A percentile compares a stretch with the other conserved stretches of the same genome.
phyloP scores from a whole-genome alignment of 2,113 vertebrate species.

The Colaptes auratus region DNA sequence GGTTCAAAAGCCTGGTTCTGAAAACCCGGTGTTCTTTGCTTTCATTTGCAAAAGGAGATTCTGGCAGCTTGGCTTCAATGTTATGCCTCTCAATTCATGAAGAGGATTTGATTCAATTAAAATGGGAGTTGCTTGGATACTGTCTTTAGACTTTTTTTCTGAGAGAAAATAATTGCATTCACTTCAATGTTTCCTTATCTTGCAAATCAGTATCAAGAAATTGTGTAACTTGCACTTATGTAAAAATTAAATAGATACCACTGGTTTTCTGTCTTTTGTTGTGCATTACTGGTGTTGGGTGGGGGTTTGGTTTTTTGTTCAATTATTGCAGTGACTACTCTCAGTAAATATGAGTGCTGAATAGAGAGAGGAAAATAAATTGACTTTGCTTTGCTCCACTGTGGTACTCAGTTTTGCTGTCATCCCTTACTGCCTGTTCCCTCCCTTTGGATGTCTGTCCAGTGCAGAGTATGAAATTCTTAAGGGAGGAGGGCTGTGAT shows the following conservation, averaged over 20 bases:
- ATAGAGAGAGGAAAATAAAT: background rate
- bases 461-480: background rate
- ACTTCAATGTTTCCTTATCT: background rate
- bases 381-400: background rate
- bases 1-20: background rate
- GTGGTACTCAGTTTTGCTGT: background rate
- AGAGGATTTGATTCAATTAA: background rate
- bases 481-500: background rate
- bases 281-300: background rate
- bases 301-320: background rate
- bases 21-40: background rate
- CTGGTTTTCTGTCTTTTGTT: background rate
- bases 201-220: background rate
- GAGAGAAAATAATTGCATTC: background rate
- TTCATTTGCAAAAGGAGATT: background rate
- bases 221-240: conserved; percentile 5
- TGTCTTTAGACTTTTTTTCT: background rate
- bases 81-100: background rate
- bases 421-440: background rate
- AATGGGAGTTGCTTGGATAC: background rate
- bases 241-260: conserved; percentile 1
- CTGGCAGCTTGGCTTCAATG: background rate
- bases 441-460: background rate
- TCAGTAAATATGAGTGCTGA: background rate
- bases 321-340: background rate